Evolutionary conservation across 2,888 invertebrate genomes (phyloP).

Genomic region (Sinopyrophorus schimmeli): DNA sequence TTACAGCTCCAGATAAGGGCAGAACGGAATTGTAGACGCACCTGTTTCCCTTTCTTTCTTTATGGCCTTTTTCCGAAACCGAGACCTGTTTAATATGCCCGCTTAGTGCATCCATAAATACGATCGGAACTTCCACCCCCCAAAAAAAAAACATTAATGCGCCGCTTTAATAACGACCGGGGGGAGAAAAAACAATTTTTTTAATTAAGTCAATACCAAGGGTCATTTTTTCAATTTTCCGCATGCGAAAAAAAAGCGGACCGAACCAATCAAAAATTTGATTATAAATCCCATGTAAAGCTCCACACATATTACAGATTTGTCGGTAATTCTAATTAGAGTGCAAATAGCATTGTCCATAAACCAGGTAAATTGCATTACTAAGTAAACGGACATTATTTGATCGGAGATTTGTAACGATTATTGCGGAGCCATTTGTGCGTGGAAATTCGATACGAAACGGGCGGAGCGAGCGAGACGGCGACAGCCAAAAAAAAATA

Average conservation of each 20-base stretch:
- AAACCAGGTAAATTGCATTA: slow-evolving; percentile 4
- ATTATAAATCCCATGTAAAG: slow-evolving; percentile 1
- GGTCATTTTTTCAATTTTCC: background rate
- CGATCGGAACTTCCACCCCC: too few species aligned
- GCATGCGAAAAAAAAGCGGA: background rate
- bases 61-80: slow-evolving; percentile 6
- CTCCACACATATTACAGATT: background rate
- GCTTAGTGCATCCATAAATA: too few species aligned
- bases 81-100: too few species aligned
- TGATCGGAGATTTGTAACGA: too few species aligned
- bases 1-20: slow-evolving; percentile 17
- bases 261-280: background rate
- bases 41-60: slow-evolving; percentile 20
- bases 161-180: background rate
- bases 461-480: too few species aligned
- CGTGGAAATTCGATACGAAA: too few species aligned
- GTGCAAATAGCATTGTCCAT: background rate
- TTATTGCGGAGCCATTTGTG: too few species aligned
- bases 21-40: slow-evolving; percentile 18
- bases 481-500: too few species aligned
- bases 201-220: background rate
- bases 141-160: too few species aligned
- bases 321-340: slow-evolving; percentile 1
- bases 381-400: slow-evolving; percentile 9
- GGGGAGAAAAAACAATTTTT: background rate